These are phyloP conservation scores for Watsonalla binaria DNA, from an alignment of 2,888 invertebrate species.

Conservation along the genomic window DNA sequence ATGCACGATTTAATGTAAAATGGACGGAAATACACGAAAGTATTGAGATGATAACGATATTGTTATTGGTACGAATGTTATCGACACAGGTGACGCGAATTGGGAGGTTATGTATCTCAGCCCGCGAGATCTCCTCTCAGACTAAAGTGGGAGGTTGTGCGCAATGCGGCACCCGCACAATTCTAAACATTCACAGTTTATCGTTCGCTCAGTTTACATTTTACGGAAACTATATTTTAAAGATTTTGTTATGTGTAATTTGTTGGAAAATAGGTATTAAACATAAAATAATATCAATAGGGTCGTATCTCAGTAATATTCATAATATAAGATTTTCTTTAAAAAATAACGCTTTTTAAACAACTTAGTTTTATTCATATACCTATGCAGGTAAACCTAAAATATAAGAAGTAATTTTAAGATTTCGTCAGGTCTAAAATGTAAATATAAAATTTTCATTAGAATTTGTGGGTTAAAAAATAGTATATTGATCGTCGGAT, in stretches of 20 bases:
- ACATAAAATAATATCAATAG: no score
- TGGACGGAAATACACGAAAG: conserved; percentile 23
- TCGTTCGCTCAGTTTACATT: conserved; percentile 8
- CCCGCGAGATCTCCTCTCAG: conserved; percentile 61
- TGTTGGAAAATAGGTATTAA: no score
- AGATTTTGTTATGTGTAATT: no score
- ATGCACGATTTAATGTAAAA: conserved; percentile 16
- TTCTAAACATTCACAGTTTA: conserved; percentile 41
- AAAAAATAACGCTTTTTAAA: no score
- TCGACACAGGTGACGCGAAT: conserved; percentile 28
- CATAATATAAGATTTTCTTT: no score
- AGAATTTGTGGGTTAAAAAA: conserved; percentile 26
- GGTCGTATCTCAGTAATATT: no score
- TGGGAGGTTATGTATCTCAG: conserved; percentile 59
- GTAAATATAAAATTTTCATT: neutral
- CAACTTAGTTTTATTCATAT: no score
- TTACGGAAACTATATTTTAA: no score
- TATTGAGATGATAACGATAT: neutral
- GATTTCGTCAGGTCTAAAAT: neutral
- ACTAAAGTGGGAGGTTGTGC: conserved; percentile 75
- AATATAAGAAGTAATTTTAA: neutral
- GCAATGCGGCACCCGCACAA: conserved; percentile 69
- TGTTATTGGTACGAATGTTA: conserved; percentile 10
- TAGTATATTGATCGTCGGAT: conserved; percentile 29
- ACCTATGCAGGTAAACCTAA: no score